These are phyloP conservation scores for Rattus norvegicus DNA, from an alignment of 2,113 vertebrate species.

Conservation along the genomic window GRCr8 NC_086027.1:106042001-106042500, in stretches of 20 bases:
- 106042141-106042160: not conserved
- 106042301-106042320: not conserved
- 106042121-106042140: conserved; percentile 21
- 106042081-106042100: accelerated
- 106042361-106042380: not conserved
- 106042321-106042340: not conserved
- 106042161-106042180: not conserved
- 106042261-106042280: not conserved
- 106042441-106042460: not conserved
- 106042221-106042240: not conserved
- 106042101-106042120: not conserved
- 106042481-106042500: not conserved
- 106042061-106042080: not conserved
- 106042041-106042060: not conserved
- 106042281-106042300: not conserved
- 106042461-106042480: not conserved
- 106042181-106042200: no score
- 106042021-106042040: not conserved
- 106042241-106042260: conserved; percentile 8
- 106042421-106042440: not conserved
- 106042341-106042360: not conserved
- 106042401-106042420: not conserved
- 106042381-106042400: not conserved
- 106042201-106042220: not conserved
- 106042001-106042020: not conserved